Percentiles rank a stretch among this genome's conserved stretches.
These are phyloP conservation scores for Labeo catla DNA, from an alignment of 2,113 vertebrate genomes.

Conservation along the genomic window DNA sequence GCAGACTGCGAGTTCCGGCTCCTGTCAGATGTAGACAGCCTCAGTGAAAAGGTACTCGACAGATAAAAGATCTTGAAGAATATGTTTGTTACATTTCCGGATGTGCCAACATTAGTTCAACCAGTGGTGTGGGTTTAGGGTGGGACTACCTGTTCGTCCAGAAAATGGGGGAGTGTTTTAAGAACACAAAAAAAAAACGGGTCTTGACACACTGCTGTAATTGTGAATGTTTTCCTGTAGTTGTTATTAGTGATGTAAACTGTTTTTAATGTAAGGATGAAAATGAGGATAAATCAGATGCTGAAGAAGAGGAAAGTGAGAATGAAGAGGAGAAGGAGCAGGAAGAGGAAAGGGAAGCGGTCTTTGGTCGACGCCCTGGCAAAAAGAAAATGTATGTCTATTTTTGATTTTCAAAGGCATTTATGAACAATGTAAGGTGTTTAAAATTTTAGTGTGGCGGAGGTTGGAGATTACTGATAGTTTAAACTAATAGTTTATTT, in stretches of 20 bases:
- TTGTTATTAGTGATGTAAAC: background rate
- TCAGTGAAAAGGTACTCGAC: constrained; percentile 78
- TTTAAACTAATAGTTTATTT: background rate
- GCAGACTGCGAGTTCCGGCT: constrained; percentile 87
- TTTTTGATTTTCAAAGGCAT: background rate
- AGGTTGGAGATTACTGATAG: too few relatives aligned
- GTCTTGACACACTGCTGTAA: too few relatives aligned
- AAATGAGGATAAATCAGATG: constrained; percentile 46
- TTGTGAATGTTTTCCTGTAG: background rate
- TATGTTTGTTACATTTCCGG: too few relatives aligned
- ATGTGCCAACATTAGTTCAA: background rate
- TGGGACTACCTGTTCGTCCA: too few relatives aligned
- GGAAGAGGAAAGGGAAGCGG: constrained; percentile 82
- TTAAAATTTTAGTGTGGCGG: background rate
- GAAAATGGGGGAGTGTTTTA: too few relatives aligned
- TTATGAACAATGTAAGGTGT: background rate
- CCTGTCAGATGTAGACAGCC: constrained; percentile 82
- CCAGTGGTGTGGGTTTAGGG: too few relatives aligned
- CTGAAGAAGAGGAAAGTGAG: constrained; percentile 44
- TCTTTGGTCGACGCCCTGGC: constrained; percentile 69
- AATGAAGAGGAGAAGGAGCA: constrained; percentile 65
- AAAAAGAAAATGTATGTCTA: constrained; percentile 84
- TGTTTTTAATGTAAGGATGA: constrained; percentile 66
- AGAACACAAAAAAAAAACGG: too few relatives aligned
- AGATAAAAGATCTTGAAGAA: background rate